phyloP scores from a whole-genome alignment of 1,140 invertebrate genomes.

The Brachionus paranguensis region DNA sequence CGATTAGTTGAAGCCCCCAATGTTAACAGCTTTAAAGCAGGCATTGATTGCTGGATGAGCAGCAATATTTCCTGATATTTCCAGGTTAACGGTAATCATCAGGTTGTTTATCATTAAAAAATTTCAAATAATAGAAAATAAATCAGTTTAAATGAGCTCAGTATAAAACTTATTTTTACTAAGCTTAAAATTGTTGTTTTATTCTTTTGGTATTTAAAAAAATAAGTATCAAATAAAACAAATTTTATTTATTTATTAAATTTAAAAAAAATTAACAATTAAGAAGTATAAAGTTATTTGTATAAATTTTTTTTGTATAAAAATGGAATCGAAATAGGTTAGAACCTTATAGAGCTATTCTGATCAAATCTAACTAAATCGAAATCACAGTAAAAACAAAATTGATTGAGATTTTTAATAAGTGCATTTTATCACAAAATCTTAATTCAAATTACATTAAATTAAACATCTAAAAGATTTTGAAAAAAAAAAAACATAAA shows the following conservation, averaged over 20 bases:
- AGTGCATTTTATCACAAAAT: neutral
- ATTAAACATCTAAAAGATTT: neutral
- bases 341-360: neutral
- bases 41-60: too few relatives aligned
- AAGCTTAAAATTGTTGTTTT: too few relatives aligned
- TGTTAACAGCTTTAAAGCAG: too few relatives aligned
- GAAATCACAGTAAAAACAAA: neutral
- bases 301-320: conserved; percentile 17
- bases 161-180: too few relatives aligned
- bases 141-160: too few relatives aligned
- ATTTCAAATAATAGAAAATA: too few relatives aligned
- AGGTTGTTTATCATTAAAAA: too few relatives aligned
- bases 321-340: neutral
- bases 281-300: neutral
- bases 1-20: too few relatives aligned
- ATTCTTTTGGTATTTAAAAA: too few relatives aligned
- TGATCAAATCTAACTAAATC: neutral
- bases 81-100: too few relatives aligned
- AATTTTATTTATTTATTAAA: neutral
- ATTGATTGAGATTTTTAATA: neutral
- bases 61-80: too few relatives aligned
- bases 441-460: neutral
- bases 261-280: neutral
- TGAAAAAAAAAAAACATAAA: neutral
- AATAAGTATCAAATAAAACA: neutral